phyloP scores from a whole-genome alignment of 2,888 invertebrate species.

The Athalia cordata region DNA sequence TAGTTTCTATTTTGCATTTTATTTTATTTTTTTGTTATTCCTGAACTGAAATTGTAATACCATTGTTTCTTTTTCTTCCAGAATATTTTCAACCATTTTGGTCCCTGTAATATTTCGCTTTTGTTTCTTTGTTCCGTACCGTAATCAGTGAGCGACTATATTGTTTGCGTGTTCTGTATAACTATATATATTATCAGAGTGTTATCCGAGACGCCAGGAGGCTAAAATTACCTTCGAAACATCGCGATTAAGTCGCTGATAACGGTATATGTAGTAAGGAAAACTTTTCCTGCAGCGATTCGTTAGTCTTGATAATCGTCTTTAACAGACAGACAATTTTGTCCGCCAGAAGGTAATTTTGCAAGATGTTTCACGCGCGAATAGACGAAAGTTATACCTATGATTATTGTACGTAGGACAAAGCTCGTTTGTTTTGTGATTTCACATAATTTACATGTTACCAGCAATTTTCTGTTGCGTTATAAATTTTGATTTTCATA shows the following conservation, averaged over 20 bases:
- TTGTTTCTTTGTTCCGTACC: too few species aligned
- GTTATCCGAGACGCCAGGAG: conserved; percentile 23
- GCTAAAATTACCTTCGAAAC: conserved; percentile 15
- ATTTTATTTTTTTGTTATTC: too few species aligned
- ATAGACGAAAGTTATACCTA: neutral
- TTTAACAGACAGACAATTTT: neutral
- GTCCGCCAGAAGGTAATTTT: neutral
- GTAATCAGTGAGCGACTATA: neutral
- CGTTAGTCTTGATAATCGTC: conserved; percentile 16
- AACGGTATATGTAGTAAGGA: conserved; percentile 11
- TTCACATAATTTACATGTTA: too few species aligned
- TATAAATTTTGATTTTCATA: too few species aligned
- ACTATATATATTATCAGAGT: neutral
- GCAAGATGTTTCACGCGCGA: neutral
- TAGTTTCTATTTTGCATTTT: too few species aligned
- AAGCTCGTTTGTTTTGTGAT: too few species aligned
- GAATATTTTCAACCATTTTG: too few species aligned
- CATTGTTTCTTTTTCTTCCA: too few species aligned
- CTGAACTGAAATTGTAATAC: too few species aligned
- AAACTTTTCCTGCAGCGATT: conserved; percentile 30
- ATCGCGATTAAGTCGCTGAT: conserved; percentile 21
- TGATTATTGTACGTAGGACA: neutral
- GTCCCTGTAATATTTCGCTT: too few species aligned
- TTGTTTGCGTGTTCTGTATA: neutral
- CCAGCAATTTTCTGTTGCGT: too few species aligned